phyloP scores from a whole-genome alignment of 2,888 invertebrate genomes.

The Agonopterix alstromeriana region DNA sequence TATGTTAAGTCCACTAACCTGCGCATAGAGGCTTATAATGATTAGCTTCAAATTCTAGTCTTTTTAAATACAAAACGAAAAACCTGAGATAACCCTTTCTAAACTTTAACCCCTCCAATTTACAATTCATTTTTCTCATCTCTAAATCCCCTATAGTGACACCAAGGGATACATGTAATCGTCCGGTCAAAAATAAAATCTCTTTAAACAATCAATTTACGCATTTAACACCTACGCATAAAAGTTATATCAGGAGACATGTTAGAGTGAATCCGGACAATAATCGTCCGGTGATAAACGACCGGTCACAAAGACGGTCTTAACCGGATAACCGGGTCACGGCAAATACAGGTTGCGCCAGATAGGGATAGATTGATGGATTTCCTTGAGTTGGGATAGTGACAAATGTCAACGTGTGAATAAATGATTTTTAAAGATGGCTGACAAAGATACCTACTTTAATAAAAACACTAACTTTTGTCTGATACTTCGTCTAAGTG shows the following conservation, averaged over 20 bases:
- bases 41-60: too few species aligned
- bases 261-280: slow-evolving; percentile 33
- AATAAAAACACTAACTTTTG: too few species aligned
- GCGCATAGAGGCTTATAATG: too few species aligned
- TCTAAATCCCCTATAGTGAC: slow-evolving; percentile 38
- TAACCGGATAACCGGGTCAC: slow-evolving; percentile 53
- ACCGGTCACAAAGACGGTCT: slow-evolving; percentile 41
- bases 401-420: too few species aligned
- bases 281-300: slow-evolving; percentile 64
- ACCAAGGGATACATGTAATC: slow-evolving; percentile 27
- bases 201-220: too few species aligned
- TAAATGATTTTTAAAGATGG: too few species aligned
- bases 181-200: slow-evolving; percentile 52
- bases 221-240: too few species aligned
- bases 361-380: slow-evolving; percentile 57
- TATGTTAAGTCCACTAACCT: too few species aligned
- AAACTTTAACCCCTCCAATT: slow-evolving; percentile 18
- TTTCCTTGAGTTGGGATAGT: slow-evolving; percentile 5
- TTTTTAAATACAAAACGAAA: too few species aligned
- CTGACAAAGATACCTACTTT: too few species aligned
- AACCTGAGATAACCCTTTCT: neutral
- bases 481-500: too few species aligned
- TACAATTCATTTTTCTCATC: slow-evolving; percentile 58
- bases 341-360: slow-evolving; percentile 35
- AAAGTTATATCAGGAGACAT: too few species aligned